A percentile compares a stretch with the other conserved stretches of the same genome.
Conservation (phyloP, 1,140 invertebrate genomes). For the Panagrolaimus sp. region DNA sequence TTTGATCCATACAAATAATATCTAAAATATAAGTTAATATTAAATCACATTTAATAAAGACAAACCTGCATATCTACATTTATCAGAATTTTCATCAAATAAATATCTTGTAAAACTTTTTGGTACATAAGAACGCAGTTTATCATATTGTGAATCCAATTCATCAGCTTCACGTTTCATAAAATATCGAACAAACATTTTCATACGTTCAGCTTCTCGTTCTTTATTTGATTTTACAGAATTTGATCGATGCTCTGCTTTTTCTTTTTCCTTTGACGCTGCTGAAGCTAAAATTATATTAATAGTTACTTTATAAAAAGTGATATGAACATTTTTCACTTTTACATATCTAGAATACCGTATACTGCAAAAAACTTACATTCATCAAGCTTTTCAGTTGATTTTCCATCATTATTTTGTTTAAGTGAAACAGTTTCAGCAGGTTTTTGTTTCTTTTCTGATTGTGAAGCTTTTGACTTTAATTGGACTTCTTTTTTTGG, state of each 20-base stretch:
- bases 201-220: conserved; percentile 1
- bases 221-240: conserved; percentile 1
- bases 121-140: background rate
- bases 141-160: conserved; percentile 1
- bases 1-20: conserved; percentile 13
- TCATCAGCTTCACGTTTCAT: background rate
- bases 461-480: no score
- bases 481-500: no score
- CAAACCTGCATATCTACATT: background rate
- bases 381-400: background rate
- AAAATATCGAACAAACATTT: background rate
- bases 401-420: background rate
- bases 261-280: background rate
- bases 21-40: background rate
- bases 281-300: background rate
- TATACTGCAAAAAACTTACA: no score
- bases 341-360: no score
- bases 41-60: no score
- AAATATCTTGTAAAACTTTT: background rate
- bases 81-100: conserved; percentile 6
- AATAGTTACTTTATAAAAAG: no score
- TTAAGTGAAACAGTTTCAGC: no score
- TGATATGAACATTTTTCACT: no score
- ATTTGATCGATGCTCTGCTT: background rate
- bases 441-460: no score